phyloP scores from a whole-genome alignment of 2,113 vertebrate species.

The Strigops habroptila region DNA sequence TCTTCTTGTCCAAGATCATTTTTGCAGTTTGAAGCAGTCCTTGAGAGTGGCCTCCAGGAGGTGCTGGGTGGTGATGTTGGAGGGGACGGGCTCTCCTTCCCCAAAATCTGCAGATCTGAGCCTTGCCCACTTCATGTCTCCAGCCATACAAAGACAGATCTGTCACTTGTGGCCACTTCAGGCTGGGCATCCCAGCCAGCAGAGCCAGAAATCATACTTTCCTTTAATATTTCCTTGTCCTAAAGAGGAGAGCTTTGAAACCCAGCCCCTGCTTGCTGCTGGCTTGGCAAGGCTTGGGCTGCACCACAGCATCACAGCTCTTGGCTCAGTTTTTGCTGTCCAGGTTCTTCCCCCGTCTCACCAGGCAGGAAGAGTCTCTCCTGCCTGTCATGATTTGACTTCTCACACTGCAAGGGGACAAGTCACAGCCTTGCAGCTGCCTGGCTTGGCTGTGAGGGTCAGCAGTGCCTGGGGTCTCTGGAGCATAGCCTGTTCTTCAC shows the following conservation, averaged over 20 bases:
- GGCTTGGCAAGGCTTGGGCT: background rate
- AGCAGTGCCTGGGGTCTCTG: background rate
- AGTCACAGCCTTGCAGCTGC: rapidly evolving
- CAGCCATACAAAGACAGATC: rapidly evolving
- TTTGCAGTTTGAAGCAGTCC: background rate
- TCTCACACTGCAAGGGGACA: rapidly evolving
- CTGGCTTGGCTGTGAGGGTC: background rate
- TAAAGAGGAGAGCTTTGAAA: background rate
- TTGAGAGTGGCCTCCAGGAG: background rate
- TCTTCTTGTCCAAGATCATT: background rate
- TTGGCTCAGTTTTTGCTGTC: rapidly evolving
- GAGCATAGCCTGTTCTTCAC: background rate
- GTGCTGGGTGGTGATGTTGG: background rate
- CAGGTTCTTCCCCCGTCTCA: background rate
- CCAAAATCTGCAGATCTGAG: background rate
- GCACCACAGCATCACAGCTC: background rate
- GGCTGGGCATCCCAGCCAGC: background rate
- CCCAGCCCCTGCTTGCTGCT: background rate
- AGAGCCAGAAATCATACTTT: background rate
- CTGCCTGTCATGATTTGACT: rapidly evolving
- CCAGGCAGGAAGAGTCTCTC: background rate
- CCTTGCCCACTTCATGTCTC: background rate
- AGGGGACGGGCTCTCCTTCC: background rate
- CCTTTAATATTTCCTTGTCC: background rate
- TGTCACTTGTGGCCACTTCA: rapidly evolving